Percentiles rank a stretch among this genome's conserved stretches.
phyloP scores from a whole-genome alignment of 2,888 invertebrate genomes.

The Diogma glabrata region DNA sequence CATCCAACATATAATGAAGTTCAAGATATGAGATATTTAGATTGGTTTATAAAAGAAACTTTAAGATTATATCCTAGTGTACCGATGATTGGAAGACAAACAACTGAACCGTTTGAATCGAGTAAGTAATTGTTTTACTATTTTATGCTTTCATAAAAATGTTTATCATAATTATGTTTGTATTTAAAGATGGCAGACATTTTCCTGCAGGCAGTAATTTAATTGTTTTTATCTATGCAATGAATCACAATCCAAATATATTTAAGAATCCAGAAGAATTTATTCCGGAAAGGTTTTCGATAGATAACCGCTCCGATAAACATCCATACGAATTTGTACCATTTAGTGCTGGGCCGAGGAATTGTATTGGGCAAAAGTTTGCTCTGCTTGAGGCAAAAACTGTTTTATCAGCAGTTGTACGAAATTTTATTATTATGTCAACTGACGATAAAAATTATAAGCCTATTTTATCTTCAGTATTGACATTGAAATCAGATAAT shows the following conservation, averaged over 20 bases:
- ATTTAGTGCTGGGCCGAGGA: slow-evolving; percentile 53
- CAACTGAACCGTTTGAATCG: slow-evolving; percentile 26
- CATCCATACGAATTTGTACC: slow-evolving; percentile 45
- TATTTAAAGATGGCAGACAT: slow-evolving; percentile 26
- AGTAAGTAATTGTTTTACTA: slow-evolving; percentile 21
- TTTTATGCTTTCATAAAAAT: not conserved
- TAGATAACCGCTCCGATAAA: slow-evolving; percentile 26
- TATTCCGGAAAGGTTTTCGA: slow-evolving; percentile 43
- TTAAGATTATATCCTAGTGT: slow-evolving; percentile 32
- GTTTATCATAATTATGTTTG: not conserved
- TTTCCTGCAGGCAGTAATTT: slow-evolving; percentile 26
- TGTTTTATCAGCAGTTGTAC: slow-evolving; percentile 39
- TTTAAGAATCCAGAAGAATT: slow-evolving; percentile 30
- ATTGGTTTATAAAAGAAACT: slow-evolving; percentile 30
- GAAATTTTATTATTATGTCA: slow-evolving; percentile 36
- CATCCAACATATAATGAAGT: slow-evolving; percentile 28
- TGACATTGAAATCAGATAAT: slow-evolving; percentile 39
- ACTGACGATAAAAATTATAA: slow-evolving; percentile 31
- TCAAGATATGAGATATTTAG: slow-evolving; percentile 31
- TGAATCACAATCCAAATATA: slow-evolving; percentile 17
- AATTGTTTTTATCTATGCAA: slow-evolving; percentile 18
- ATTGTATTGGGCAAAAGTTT: slow-evolving; percentile 45
- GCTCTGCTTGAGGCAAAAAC: slow-evolving; percentile 44
- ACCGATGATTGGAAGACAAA: slow-evolving; percentile 26
- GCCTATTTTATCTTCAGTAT: slow-evolving; percentile 35